Conservation (phyloP, 2,113 vertebrate genomes). For the Rhynchopsitta pachyrhyncha region DNA sequence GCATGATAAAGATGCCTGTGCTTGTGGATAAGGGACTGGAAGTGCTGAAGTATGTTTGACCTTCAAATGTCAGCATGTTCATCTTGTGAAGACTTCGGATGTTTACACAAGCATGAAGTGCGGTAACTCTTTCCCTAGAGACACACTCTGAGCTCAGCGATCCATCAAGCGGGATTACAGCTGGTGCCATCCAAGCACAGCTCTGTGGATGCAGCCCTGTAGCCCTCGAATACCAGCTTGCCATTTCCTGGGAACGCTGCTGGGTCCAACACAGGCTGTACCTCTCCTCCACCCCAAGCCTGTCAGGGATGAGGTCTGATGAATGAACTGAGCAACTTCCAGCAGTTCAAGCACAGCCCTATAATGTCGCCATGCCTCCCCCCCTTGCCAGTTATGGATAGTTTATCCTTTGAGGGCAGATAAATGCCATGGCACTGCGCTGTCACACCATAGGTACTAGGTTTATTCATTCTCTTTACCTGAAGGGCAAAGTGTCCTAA, state of each 20-base stretch:
- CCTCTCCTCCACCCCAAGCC: neutral
- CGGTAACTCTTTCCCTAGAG: neutral
- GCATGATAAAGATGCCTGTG: neutral
- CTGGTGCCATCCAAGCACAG: neutral
- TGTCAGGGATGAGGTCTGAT: neutral
- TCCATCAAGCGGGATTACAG: accelerated
- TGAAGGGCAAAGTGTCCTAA: neutral
- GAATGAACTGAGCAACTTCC: neutral
- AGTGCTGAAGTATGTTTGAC: neutral
- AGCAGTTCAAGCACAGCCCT: neutral
- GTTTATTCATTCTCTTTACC: neutral
- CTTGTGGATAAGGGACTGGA: neutral
- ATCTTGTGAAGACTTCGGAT: neutral
- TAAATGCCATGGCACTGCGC: accelerated
- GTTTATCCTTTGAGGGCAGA: neutral
- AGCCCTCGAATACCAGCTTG: neutral
- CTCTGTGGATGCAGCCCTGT: neutral
- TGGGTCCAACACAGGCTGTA: accelerated
- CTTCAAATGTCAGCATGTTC: conserved; percentile 33
- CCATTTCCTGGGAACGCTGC: neutral
- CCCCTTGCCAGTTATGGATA: neutral
- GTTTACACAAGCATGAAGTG: neutral
- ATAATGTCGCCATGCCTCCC: neutral
- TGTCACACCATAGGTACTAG: neutral
- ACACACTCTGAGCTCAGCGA: neutral